Evolutionary conservation across 2,797 vertebrate genomes (phyloP), one percentile per base, ranked within the genome.

Genomic region (Myripristis murdjan): DNA sequence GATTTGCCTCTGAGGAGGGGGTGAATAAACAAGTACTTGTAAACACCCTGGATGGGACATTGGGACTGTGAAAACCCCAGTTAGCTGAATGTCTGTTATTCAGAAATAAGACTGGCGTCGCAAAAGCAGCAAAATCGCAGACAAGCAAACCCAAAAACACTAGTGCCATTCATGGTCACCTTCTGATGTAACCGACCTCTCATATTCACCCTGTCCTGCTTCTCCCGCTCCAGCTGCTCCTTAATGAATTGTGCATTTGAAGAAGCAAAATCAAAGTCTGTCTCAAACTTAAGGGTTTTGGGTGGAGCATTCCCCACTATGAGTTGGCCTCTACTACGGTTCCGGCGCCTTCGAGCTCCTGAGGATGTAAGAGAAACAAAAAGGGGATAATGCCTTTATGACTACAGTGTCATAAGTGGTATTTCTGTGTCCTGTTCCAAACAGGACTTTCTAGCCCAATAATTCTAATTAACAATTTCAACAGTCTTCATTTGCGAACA

Each of bases 181-280:
- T 37, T 4, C 51, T 33, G 2, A 63, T n/a, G 8, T 54, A 60
- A 84, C 78, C 14, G 77, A 99, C 98, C 98, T 95, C 95, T 97
- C 49, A 93, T 85, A 53, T 92, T 95, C 10, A 92, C 87, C 75
- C 94, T 93, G 90, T 95, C 94, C 84, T 96, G 95, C 58, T 95
- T 91, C 81, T 97, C 96, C 83, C 95, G 95, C 86, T 97, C 95
- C 53, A 99, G 92, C 53, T 96, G 95, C 55, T 99, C 97, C 63
- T 98, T 96, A 80, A 96, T 96, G 88, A 99, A 99, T 73, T 98
- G 96, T 15, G 98, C 98, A 66, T 99, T 99, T 73, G 98, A 97
- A 7, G 92, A 98, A 93, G 97, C 98, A 89, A 99, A 99, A 85
- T 99, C 98, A 90, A 99, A 99, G 91, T 99, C 98, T 0, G 96